phyloP scores from a whole-genome alignment of 1,140 invertebrate genomes.

The Pollicipes pollicipes region DNA sequence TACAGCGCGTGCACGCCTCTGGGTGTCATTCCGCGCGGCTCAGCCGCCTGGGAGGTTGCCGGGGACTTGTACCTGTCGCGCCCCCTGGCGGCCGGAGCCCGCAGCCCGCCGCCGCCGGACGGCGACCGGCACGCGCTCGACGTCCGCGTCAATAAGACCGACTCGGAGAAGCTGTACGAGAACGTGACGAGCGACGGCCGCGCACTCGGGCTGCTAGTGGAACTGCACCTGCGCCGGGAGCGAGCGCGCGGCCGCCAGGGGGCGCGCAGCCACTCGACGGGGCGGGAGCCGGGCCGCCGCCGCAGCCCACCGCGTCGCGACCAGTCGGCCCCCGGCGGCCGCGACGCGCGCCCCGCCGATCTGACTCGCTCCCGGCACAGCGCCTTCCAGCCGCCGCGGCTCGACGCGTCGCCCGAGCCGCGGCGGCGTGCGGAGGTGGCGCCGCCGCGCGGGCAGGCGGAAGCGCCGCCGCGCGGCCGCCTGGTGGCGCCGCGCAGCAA shows the following conservation, averaged over 20 bases:
- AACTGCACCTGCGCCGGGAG: background rate
- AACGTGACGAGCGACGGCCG: conserved; percentile 19
- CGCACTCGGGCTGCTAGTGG: conserved; percentile 6
- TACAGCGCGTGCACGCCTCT: background rate
- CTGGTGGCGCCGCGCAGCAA: background rate
- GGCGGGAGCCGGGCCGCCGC: no score
- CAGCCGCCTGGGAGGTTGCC: background rate
- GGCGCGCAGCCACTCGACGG: background rate
- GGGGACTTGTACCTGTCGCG: background rate
- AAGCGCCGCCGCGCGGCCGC: conserved; percentile 20
- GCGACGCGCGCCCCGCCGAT: no score
- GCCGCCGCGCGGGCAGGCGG: background rate
- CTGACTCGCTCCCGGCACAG: background rate
- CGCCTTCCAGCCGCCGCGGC: background rate
- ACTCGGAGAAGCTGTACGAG: conserved; percentile 41
- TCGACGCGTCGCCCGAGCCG: no score
- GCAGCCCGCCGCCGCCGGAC: background rate
- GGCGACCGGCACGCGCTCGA: background rate
- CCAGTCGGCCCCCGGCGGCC: no score
- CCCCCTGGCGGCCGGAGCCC: background rate
- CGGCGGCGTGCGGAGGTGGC: background rate
- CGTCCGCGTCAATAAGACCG: conserved; percentile 28
- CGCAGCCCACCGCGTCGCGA: no score
- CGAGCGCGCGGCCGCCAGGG: background rate
- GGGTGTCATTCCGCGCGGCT: background rate